Conservation (phyloP, 2,113 vertebrate genomes). For the Felis chaus region DNA sequence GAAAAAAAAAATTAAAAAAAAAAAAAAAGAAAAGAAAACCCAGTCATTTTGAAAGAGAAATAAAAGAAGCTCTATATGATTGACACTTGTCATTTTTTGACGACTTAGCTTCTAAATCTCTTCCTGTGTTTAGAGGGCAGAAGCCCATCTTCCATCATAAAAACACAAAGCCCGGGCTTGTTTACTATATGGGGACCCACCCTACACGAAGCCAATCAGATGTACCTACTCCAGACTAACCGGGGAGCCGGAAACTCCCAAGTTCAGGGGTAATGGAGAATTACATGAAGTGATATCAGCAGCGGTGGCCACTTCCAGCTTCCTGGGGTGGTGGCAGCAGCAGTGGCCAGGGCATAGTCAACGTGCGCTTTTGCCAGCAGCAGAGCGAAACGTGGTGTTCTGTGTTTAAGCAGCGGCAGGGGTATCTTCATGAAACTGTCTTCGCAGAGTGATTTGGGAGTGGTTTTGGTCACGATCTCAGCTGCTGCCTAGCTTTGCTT, state of each 20-base stretch:
- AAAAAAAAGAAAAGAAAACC: neutral
- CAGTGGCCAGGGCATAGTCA: accelerated
- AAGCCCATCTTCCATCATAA: neutral
- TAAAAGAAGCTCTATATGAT: neutral
- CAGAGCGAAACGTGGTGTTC: neutral
- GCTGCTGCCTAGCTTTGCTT: neutral
- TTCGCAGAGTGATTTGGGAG: neutral
- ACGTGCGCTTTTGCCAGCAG: neutral
- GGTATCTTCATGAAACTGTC: neutral
- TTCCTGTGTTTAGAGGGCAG: neutral
- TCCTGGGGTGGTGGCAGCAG: neutral
- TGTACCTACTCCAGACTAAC: neutral
- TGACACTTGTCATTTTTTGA: neutral
- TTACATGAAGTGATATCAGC: accelerated
- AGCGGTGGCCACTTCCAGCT: neutral
- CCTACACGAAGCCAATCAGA: neutral
- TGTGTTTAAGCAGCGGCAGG: neutral
- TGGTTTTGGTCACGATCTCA: neutral
- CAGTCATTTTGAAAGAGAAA: conserved; percentile 16
- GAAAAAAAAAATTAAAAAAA: too few relatives aligned
- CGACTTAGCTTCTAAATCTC: neutral
- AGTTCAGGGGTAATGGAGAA: too few relatives aligned
- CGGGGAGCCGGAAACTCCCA: neutral
- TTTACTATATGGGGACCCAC: neutral
- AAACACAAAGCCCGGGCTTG: neutral